A percentile compares a stretch with the other conserved stretches of the same genome.
These are phyloP conservation scores for Petroica traversi DNA, from an alignment of 2,113 vertebrate species.

Conservation along the genomic window DNA sequence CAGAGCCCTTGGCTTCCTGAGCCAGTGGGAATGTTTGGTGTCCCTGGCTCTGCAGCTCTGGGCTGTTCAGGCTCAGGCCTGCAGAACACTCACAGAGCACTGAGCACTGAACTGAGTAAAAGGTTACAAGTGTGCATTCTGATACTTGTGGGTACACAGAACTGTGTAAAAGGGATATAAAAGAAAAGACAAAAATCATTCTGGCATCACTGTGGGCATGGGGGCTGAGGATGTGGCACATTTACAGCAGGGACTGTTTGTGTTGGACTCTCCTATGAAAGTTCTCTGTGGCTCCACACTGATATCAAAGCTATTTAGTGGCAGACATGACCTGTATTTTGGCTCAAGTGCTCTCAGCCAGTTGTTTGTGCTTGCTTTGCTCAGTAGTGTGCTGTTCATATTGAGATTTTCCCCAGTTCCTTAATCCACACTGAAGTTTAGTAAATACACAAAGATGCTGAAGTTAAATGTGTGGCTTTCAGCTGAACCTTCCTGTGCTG, in stretches of 20 bases:
- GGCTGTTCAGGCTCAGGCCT: too few relatives aligned
- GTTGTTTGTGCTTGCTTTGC: not conserved
- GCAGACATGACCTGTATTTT: not conserved
- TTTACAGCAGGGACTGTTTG: not conserved
- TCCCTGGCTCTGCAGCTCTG: too few relatives aligned
- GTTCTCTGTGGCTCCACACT: not conserved
- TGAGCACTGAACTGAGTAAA: too few relatives aligned
- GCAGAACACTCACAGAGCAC: too few relatives aligned
- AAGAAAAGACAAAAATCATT: too few relatives aligned
- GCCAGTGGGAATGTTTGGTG: too few relatives aligned
- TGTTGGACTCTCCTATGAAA: not conserved
- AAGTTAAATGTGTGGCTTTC: not conserved
- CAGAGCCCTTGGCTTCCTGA: too few relatives aligned
- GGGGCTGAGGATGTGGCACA: not conserved
- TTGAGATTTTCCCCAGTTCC: fast-evolving
- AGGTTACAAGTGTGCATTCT: too few relatives aligned
- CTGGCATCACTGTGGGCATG: too few relatives aligned
- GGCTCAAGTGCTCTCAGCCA: not conserved
- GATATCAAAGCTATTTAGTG: not conserved
- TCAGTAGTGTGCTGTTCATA: not conserved
- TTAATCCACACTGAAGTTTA: not conserved
- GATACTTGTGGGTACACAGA: too few relatives aligned
- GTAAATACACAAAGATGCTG: not conserved
- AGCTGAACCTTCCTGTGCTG: not conserved
- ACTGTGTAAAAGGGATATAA: too few relatives aligned